Percentiles rank a stretch among this genome's conserved stretches.
Evolutionary conservation across 1,140 invertebrate genomes (phyloP).

Genomic region (Diachasma alloeum): DNA sequence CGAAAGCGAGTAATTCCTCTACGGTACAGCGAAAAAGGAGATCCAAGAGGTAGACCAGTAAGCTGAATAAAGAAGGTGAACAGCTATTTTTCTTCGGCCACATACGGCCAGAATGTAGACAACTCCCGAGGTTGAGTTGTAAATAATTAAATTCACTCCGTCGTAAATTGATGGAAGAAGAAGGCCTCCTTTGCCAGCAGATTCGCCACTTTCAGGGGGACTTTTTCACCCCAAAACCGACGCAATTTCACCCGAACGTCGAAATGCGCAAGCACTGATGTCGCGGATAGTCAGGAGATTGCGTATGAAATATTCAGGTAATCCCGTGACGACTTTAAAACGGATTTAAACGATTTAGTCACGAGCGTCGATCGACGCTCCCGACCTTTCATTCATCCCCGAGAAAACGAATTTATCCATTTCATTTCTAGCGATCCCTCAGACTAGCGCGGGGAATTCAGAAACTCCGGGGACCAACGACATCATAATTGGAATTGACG

Average conservation of each 20-base stretch:
- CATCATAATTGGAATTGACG: conserved; percentile 5
- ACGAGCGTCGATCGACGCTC: not conserved
- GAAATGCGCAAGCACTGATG: too few relatives aligned
- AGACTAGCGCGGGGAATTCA: not conserved
- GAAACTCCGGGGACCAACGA: not conserved
- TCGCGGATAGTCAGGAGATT: not conserved
- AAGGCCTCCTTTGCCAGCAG: not conserved
- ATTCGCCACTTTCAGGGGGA: not conserved
- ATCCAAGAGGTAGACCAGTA: not conserved
- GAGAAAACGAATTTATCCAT: conserved; percentile 27
- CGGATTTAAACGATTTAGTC: conserved; percentile 18
- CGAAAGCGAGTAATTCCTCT: conserved; percentile 36
- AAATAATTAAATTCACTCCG: conserved; percentile 46
- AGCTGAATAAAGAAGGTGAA: not conserved
- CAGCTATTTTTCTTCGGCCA: conserved; percentile 33
- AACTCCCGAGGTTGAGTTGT: conserved; percentile 29
- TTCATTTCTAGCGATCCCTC: conserved; percentile 20
- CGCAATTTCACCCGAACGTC: not conserved
- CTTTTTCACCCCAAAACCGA: not conserved
- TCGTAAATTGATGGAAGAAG: conserved; percentile 36
- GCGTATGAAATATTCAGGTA: conserved; percentile 27
- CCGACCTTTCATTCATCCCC: conserved; percentile 4
- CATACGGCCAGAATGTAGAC: not conserved
- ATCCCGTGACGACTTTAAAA: conserved; percentile 24
- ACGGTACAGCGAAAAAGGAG: not conserved